These are phyloP conservation scores for Chaunax sp. DNA, from an alignment of 2,797 vertebrate species.

Conservation along the genomic window DNA sequence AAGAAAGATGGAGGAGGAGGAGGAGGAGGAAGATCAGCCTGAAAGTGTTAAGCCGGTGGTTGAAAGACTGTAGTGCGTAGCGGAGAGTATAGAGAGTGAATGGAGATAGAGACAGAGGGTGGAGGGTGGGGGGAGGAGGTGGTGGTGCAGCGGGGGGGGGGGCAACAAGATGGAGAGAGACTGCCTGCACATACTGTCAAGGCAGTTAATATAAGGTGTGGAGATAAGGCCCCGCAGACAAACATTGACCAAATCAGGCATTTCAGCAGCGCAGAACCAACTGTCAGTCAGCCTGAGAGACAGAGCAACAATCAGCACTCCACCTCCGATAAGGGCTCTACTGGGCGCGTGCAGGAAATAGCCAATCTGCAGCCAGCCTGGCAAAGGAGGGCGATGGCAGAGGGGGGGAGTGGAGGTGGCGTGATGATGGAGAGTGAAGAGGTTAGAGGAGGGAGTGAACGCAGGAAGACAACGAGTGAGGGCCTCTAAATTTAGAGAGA, in stretches of 20 bases:
- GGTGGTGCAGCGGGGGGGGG: slow-evolving; percentile 6
- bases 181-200: slow-evolving; percentile 84
- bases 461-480: slow-evolving; percentile 65
- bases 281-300: slow-evolving; percentile 87
- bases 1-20: slow-evolving; percentile 54
- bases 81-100: slow-evolving; percentile 45
- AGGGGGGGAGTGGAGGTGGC: slow-evolving; percentile 23
- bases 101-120: slow-evolving; percentile 61
- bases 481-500: slow-evolving; percentile 65
- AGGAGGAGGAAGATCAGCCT: slow-evolving; percentile 1
- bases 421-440: slow-evolving; percentile 65
- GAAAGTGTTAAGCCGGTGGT: slow-evolving; percentile 55
- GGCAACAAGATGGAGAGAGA: slow-evolving; percentile 81
- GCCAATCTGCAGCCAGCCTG: slow-evolving; percentile 79
- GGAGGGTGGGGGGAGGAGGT: slow-evolving; percentile 13
- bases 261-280: slow-evolving; percentile 80
- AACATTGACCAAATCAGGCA: slow-evolving; percentile 88
- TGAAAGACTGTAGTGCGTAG: slow-evolving; percentile 51
- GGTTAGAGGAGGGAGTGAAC: slow-evolving; percentile 58
- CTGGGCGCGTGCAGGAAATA: slow-evolving; percentile 83
- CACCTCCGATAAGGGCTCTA: slow-evolving; percentile 84
- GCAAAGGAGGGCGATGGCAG: slow-evolving; percentile 62
- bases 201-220: slow-evolving; percentile 87
- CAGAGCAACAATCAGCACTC: slow-evolving; percentile 86
- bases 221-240: slow-evolving; percentile 86